phyloP scores from a whole-genome alignment of 2,888 invertebrate genomes.

The Sussaba pulchella region DNA sequence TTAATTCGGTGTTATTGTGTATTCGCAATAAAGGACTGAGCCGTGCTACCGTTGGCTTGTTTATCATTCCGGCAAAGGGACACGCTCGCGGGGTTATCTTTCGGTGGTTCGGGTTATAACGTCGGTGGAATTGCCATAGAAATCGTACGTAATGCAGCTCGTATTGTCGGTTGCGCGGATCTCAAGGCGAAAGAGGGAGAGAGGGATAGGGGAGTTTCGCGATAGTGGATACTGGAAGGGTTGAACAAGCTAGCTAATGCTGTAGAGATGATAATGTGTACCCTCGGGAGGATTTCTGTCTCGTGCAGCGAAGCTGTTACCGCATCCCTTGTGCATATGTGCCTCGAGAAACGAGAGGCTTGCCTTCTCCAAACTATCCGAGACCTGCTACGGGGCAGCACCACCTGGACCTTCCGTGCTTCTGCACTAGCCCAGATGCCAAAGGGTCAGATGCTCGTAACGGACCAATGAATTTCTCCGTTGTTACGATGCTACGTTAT shows the following conservation, averaged over 20 bases:
- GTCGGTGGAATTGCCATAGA: slow-evolving; percentile 74
- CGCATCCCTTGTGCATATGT: slow-evolving; percentile 40
- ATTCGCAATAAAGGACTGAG: neutral
- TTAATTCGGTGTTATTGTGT: slow-evolving; percentile 14
- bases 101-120: slow-evolving; percentile 44
- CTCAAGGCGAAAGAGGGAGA: slow-evolving; percentile 47
- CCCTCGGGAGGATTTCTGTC: slow-evolving; percentile 76
- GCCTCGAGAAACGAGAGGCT: slow-evolving; percentile 41
- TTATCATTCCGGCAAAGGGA: slow-evolving; percentile 42
- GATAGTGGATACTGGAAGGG: slow-evolving; percentile 67
- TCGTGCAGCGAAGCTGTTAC: slow-evolving; percentile 53
- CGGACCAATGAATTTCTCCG: slow-evolving; percentile 31
- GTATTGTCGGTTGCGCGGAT: slow-evolving; percentile 67
- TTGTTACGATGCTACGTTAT: neutral
- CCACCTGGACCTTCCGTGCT: slow-evolving; percentile 4
- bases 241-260: slow-evolving; percentile 69
- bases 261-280: slow-evolving; percentile 77
- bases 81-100: slow-evolving; percentile 52
- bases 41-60: neutral
- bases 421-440: neutral
- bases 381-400: neutral
- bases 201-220: slow-evolving; percentile 28
- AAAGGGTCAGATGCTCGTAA: slow-evolving; percentile 24
- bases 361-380: slow-evolving; percentile 22
- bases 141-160: slow-evolving; percentile 74